Evolutionary conservation across 2,113 vertebrate species (phyloP).

Genomic region (Caracal caracal): DNA sequence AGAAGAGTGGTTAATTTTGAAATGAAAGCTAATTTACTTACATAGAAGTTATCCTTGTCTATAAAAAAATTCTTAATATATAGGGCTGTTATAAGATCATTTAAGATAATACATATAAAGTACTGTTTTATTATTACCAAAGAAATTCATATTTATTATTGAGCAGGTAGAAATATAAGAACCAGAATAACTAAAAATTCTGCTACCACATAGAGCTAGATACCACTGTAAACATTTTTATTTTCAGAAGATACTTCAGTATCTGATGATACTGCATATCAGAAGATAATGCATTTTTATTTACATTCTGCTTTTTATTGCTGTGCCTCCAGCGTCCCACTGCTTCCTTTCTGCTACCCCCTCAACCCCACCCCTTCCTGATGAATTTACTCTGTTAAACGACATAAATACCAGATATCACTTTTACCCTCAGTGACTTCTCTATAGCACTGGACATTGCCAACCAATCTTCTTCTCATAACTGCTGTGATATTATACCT

Average conservation of each 20-base stretch:
- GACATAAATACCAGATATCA: neutral
- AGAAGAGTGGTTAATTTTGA: neutral
- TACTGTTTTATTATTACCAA: neutral
- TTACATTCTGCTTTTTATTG: neutral
- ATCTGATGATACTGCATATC: no score
- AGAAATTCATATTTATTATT: neutral
- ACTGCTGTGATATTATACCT: neutral
- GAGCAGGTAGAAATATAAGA: neutral
- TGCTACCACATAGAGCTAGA: neutral
- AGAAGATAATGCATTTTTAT: neutral
- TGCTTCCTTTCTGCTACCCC: neutral
- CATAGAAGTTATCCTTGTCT: neutral
- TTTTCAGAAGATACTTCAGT: no score
- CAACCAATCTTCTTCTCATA: neutral
- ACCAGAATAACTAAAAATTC: neutral
- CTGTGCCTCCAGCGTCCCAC: neutral
- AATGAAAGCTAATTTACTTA: neutral
- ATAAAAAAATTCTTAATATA: neutral
- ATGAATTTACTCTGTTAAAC: slow-evolving; percentile 9
- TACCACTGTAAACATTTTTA: neutral
- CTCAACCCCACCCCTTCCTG: neutral
- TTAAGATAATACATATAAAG: neutral
- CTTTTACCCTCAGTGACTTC: neutral
- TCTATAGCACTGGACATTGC: neutral
- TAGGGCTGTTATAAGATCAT: neutral